These are phyloP conservation scores for Calephelis virginiensis DNA, from an alignment of 1,140 invertebrate genomes.

Conservation along the genomic window DNA sequence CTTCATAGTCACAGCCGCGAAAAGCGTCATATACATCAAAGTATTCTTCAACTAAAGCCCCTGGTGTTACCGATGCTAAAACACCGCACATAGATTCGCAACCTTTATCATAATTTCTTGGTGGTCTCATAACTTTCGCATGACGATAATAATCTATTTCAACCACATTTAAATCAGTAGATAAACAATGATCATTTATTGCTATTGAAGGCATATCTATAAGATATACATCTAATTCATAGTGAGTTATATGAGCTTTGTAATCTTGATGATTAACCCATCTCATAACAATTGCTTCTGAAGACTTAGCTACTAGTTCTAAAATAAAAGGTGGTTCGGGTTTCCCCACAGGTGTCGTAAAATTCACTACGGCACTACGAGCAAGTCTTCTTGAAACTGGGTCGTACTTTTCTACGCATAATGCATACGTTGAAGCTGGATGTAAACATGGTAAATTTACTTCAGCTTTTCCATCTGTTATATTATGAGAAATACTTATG, in stretches of 20 bases:
- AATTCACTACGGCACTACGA: conserved; percentile 53
- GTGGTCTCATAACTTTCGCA: conserved; percentile 56
- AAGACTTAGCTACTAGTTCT: conserved; percentile 53
- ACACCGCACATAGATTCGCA: conserved; percentile 66
- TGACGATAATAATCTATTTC: conserved; percentile 55
- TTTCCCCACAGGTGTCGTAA: conserved; percentile 55
- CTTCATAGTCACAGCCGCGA: conserved; percentile 39
- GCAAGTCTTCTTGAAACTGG: conserved; percentile 38
- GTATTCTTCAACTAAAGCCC: conserved; percentile 55
- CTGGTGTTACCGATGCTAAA: conserved; percentile 48
- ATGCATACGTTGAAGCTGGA: conserved; percentile 55
- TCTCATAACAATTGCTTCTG: conserved; percentile 46
- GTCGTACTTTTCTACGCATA: conserved; percentile 60
- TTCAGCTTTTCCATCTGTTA: conserved; percentile 25
- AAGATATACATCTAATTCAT: conserved; percentile 58
- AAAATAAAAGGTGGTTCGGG: conserved; percentile 63
- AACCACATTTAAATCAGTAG: conserved; percentile 33
- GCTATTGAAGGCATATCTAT: conserved; percentile 44
- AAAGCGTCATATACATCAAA: conserved; percentile 55
- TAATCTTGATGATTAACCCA: conserved; percentile 66
- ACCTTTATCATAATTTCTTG: conserved; percentile 53
- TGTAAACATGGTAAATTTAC: conserved; percentile 41
- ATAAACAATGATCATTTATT: conserved; percentile 43
- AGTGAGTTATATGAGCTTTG: conserved; percentile 43
- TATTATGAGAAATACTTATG: conserved; percentile 36